phyloP scores from a whole-genome alignment of 2,888 invertebrate genomes.

The Epinotia brunnichana region DNA sequence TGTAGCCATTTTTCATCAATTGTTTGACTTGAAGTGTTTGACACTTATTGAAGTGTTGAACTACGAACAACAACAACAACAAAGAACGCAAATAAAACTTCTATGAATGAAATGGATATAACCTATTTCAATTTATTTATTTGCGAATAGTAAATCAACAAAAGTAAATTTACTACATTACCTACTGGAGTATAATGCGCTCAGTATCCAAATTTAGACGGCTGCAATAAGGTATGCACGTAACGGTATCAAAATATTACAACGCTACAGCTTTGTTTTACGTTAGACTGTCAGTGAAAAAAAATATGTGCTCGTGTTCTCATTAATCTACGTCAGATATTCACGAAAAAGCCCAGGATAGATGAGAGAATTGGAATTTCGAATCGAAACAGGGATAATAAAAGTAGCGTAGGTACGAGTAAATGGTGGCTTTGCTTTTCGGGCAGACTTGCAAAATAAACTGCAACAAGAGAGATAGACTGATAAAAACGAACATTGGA shows the following conservation, averaged over 20 bases:
- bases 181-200: too few species aligned
- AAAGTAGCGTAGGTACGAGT: background rate
- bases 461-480: background rate
- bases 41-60: background rate
- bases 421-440: background rate
- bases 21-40: slow-evolving; percentile 4
- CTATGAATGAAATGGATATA: too few species aligned
- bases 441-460: slow-evolving; percentile 13
- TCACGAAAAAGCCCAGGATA: background rate
- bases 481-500: background rate
- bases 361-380: slow-evolving; percentile 14
- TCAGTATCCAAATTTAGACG: too few species aligned
- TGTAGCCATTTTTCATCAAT: slow-evolving; percentile 7
- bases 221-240: too few species aligned
- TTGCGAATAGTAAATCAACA: too few species aligned
- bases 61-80: too few species aligned
- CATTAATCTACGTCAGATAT: background rate
- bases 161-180: too few species aligned
- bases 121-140: too few species aligned
- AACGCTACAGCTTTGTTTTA: too few species aligned
- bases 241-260: too few species aligned
- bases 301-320: background rate
- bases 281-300: too few species aligned
- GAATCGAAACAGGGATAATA: slow-evolving; percentile 8
- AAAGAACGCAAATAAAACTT: too few species aligned